phyloP scores from a whole-genome alignment of 1,140 invertebrate genomes.

The Trichomalopsis sarcophagae region DNA sequence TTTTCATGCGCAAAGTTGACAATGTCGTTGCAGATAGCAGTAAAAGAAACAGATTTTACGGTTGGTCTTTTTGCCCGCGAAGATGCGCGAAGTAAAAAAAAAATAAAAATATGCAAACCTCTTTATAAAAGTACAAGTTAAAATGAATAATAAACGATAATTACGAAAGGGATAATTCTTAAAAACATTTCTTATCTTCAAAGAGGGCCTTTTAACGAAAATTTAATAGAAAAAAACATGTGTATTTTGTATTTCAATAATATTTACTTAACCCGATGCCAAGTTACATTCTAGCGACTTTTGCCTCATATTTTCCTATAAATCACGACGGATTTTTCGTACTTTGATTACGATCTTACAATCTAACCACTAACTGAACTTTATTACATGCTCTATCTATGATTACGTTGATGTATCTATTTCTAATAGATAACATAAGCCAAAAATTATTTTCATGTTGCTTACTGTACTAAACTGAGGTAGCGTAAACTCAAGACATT shows the following conservation, averaged over 20 bases:
- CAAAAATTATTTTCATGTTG: constrained; percentile 32
- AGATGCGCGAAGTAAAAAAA: constrained; percentile 6
- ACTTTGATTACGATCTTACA: constrained; percentile 26
- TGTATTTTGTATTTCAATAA: constrained; percentile 47
- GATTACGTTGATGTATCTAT: constrained; percentile 21
- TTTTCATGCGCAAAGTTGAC: constrained; percentile 21
- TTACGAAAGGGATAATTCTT: constrained; percentile 47
- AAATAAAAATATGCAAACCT: constrained; percentile 29
- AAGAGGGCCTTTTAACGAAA: constrained; percentile 25
- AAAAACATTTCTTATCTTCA: constrained; percentile 36
- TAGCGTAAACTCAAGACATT: not conserved
- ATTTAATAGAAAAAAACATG: not conserved
- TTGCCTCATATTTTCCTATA: constrained; percentile 29
- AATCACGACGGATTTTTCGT: not conserved
- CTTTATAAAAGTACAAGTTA: constrained; percentile 42
- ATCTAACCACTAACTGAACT: constrained; percentile 20
- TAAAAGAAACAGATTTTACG: constrained; percentile 13
- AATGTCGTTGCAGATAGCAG: not conserved
- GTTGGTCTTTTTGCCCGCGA: not conserved
- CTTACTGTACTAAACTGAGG: constrained; percentile 21
- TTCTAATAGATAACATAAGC: not conserved
- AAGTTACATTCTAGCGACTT: constrained; percentile 42
- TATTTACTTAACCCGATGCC: constrained; percentile 33
- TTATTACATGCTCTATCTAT: constrained; percentile 39
- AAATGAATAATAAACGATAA: constrained; percentile 42